Evolutionary conservation across 2,888 invertebrate genomes (phyloP), one percentile per base, ranked within the genome.

Genomic region (Blera fallax): DNA sequence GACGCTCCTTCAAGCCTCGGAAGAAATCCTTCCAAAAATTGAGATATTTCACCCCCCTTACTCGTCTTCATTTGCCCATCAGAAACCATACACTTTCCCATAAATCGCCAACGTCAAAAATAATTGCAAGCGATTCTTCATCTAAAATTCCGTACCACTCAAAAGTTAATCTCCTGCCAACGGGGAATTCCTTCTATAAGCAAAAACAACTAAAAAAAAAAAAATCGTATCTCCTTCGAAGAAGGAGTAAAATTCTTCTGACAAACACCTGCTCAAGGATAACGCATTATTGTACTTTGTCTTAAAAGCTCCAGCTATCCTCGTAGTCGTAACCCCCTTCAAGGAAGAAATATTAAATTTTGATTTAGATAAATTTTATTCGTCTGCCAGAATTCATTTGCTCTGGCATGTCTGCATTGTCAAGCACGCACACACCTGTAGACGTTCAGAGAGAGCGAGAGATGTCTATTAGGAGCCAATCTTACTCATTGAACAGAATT

Each of bases 381-480:
- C 76, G 58, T 65, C 76, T 76, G 50, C 67, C 67, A 58, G 48
- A 58, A 56, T 54, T 54, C 48, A 52, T 65, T 60, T 34, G 64
- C 50, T 65, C 43, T 65, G 48, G 32, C 45, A 24, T 64, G 56
- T 70, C 70, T 69, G 14, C 70, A 60, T 21, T 48, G 76, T 64
- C 64, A 70, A 48, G 32, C 43, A 70, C 54, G 50, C 72, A 50
- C 72, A 50, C 50, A 56, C 56, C 64, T 72, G 72, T 65, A 60
- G 64, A 52, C 50, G 64, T 73, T 64, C 10, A 40, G 43, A 29
- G 37, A 48, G 21, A 52, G 11, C 52, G 43, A 29, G 37, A 48
- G 21, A 52, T 78, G 67, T 83, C 78, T 83, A 78, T 78, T 78
- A 83, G 72, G 45, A 78, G 78, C 67, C 78, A 83, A 78, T 83